Base-by-base conservation (phyloP, 2,113 vertebrate genomes). In the Micronycteris hirsuta region DNA sequence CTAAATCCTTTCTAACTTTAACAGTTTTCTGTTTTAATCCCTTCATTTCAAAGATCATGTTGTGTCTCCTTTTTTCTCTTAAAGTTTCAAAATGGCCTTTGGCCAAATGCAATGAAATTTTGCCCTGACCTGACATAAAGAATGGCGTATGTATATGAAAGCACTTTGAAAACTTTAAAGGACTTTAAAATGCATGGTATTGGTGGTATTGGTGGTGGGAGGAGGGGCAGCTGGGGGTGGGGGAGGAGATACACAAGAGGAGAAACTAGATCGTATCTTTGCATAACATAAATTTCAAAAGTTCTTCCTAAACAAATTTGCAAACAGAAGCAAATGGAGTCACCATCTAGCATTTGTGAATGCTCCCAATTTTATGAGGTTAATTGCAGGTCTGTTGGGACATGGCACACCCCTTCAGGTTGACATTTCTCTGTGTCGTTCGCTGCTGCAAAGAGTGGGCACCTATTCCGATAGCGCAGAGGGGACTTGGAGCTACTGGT, bases 31-130 rank as follows among this genome's bases (percentile, higher is more conserved):
- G 36, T 88, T 94, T 82, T 84, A 83, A 89, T 92, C 52, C 13
- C 13, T 78, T 89, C 68, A 58, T 93, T 90, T 90, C 87, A 96
- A 95, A 97, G 76, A 92, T 87, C 36, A n/a, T 16, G 4, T 76
- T 54, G 13, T 83, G 65, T 74, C n/a, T 88, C 17, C 28, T 54
- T 76, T 96, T 67, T 65, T 82, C 41, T 74, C 43, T 89, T 71
- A 65, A 93, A 95, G 47, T 90, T 97, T 95, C 58, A 93, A 90
- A 90, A 91, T 88, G 85, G 71, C 70, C 84, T 96, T 95, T 96
- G 84, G 94, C 76, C 58, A 97, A 95, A 93, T 93, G 76, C 58
- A 92, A 85, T 93, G 93, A 89, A 54, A 81, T 82, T 92, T 87
- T 92, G 56, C 81, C 71, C 58, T 78, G 49, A 95, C 71, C 49